Conservation (phyloP, 2,888 invertebrate genomes). For the Trachelus stipa region DNA sequence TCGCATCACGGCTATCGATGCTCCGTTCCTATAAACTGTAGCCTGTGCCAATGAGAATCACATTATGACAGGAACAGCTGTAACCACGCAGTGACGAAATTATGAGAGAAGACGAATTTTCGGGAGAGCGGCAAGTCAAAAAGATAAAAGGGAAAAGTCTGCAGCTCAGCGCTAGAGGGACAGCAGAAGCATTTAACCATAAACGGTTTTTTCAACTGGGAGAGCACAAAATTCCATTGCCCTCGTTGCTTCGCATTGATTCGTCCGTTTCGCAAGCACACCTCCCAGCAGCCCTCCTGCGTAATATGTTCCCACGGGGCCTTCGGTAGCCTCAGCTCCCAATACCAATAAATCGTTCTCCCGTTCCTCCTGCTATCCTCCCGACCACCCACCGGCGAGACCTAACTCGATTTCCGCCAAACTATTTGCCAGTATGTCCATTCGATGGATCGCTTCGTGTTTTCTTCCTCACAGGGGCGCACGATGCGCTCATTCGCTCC, state of each 20-base stretch:
- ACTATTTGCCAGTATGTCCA: constrained; percentile 58
- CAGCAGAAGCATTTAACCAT: constrained; percentile 62
- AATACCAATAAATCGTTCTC: background rate
- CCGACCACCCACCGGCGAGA: background rate
- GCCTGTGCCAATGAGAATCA: too few relatives aligned
- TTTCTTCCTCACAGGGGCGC: constrained; percentile 59
- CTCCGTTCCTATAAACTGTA: too few relatives aligned
- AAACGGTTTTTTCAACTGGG: constrained; percentile 65
- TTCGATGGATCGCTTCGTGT: constrained; percentile 60
- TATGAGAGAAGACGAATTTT: constrained; percentile 11
- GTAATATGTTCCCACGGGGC: too few relatives aligned
- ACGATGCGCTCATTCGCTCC: constrained; percentile 24
- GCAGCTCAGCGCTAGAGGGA: background rate
- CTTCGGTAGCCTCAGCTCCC: too few relatives aligned
- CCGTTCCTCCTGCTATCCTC: background rate
- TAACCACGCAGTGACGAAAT: background rate
- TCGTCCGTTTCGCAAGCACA: constrained; percentile 40
- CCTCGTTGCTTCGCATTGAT: constrained; percentile 46
- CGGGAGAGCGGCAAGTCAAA: too few relatives aligned
- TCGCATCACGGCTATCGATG: too few relatives aligned
- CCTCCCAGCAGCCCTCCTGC: background rate
- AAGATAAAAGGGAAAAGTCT: too few relatives aligned
- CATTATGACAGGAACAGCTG: background rate
- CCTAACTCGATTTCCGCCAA: constrained; percentile 52
- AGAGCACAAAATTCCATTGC: constrained; percentile 56